Conservation (phyloP, 2,113 vertebrate species). For the Gymnogyps californianus region DNA sequence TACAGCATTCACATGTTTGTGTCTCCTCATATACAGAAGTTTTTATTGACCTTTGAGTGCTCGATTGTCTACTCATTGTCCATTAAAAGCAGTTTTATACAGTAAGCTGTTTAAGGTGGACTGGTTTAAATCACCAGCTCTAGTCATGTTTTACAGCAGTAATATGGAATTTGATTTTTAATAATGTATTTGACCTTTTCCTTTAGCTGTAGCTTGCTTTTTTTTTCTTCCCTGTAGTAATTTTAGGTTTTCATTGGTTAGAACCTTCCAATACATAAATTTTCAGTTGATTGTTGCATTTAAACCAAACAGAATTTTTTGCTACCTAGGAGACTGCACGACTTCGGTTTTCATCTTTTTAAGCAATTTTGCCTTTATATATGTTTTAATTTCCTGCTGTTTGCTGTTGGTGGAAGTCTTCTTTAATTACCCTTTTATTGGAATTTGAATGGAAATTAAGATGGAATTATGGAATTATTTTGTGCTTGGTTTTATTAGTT, state of each 20-base stretch:
- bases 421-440: neutral
- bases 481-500: neutral
- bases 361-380: neutral
- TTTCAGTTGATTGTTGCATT: neutral
- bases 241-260: neutral
- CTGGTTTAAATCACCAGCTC: neutral
- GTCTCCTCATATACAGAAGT: neutral
- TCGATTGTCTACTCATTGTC: neutral
- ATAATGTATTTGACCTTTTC: neutral
- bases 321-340: neutral
- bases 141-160: neutral
- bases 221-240: neutral
- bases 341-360: neutral
- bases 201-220: neutral
- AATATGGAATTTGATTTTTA: neutral
- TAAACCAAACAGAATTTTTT: neutral
- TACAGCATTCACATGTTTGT: neutral
- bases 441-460: neutral
- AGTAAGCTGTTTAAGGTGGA: neutral
- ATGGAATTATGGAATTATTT: neutral
- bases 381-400: neutral
- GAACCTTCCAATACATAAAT: neutral
- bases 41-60: neutral
- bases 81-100: neutral
- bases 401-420: neutral